Evolutionary conservation across 2,797 vertebrate species (phyloP).

Genomic region (Pangasius macronema): DNA sequence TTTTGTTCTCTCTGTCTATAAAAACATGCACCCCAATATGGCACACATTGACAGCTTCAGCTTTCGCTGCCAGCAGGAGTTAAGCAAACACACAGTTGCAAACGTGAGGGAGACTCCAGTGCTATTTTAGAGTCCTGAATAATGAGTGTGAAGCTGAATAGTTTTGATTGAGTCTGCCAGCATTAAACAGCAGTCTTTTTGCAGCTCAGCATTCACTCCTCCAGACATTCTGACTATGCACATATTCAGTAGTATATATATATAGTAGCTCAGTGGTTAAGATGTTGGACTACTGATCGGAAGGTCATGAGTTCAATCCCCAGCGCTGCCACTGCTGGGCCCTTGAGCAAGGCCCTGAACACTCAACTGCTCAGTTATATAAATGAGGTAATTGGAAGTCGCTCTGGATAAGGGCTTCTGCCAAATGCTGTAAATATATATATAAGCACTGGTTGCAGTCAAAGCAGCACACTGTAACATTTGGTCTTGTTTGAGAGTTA

Average conservation of each 20-base stretch:
- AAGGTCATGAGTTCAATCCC: no score
- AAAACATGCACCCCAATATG: slow-evolving; percentile 1
- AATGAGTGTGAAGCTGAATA: slow-evolving; percentile 36
- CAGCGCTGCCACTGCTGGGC: no score
- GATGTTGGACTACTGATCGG: no score
- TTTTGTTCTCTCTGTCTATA: slow-evolving; percentile 48
- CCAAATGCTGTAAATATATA: no score
- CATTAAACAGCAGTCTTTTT: slow-evolving; percentile 38
- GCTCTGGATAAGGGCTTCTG: no score
- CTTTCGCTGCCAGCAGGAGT: slow-evolving; percentile 47
- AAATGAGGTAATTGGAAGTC: no score
- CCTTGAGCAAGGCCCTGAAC: no score
- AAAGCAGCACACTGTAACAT: not conserved
- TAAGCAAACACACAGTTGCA: slow-evolving; percentile 44
- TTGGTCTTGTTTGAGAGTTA: not conserved
- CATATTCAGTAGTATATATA: slow-evolving; percentile 6
- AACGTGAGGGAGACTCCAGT: slow-evolving; percentile 10
- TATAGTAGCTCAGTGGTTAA: no score
- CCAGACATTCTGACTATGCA: slow-evolving; percentile 33
- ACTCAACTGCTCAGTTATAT: no score
- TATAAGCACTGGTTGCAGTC: not conserved
- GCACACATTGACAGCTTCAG: slow-evolving; percentile 17
- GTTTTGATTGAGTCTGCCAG: slow-evolving; percentile 21
- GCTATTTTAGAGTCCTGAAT: slow-evolving; percentile 34
- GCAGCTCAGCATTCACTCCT: slow-evolving; percentile 24